Conservation (phyloP, 2,797 vertebrate species). For the Leptodactylus fallax region DNA sequence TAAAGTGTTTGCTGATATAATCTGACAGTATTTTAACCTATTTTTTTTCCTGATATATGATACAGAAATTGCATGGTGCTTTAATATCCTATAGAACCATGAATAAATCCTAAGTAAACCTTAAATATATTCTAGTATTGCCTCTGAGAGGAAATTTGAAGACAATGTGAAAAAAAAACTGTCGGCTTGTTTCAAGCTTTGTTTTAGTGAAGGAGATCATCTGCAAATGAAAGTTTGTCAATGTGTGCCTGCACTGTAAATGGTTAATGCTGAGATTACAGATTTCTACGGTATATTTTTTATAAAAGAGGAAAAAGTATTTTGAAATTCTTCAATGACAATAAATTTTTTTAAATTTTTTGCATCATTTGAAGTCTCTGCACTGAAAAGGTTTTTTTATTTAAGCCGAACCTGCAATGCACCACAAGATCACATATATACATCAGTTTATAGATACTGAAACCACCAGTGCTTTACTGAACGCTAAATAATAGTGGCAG, state of each 20-base stretch:
- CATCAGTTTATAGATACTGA: neutral
- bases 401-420: neutral
- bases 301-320: constrained; percentile 13
- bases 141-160: neutral
- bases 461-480: neutral
- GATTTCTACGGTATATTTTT: constrained; percentile 35
- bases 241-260: constrained; percentile 14
- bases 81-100: neutral
- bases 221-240: neutral
- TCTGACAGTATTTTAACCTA: neutral
- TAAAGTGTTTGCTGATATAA: constrained; percentile 12
- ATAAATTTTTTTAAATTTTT: constrained; percentile 41
- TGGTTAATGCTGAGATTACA: constrained; percentile 16
- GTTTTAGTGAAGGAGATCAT: neutral
- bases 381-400: constrained; percentile 1
- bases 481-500: no score
- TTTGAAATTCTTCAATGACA: constrained; percentile 29
- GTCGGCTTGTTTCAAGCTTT: neutral
- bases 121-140: neutral
- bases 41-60: neutral
- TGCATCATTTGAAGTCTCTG: constrained; percentile 44
- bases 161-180: neutral
- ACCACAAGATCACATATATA: neutral
- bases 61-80: neutral
- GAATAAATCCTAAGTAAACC: neutral